A percentile compares a stretch with the other conserved stretches of the same genome.
These are phyloP conservation scores for Morphnarchus princeps DNA, from an alignment of 2,113 vertebrate species.

Conservation along the genomic window DNA sequence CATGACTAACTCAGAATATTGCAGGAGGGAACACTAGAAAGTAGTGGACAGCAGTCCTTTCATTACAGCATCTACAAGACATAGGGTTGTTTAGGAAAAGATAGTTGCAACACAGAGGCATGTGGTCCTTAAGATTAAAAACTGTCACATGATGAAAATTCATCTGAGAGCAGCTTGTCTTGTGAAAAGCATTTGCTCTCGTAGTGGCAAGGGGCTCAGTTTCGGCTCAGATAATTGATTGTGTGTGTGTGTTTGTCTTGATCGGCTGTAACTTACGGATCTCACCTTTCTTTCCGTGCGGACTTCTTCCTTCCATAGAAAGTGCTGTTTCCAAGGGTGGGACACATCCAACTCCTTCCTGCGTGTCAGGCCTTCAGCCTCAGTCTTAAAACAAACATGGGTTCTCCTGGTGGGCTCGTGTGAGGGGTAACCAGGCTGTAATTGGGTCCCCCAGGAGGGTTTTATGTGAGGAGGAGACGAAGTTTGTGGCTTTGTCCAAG, in stretches of 20 bases:
- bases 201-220: background rate
- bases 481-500: background rate
- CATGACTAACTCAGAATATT: background rate
- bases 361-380: background rate
- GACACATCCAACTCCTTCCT: background rate
- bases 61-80: background rate
- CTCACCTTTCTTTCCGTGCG: background rate
- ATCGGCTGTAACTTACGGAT: background rate
- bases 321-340: background rate
- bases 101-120: background rate
- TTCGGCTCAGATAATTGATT: background rate
- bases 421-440: background rate
- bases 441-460: background rate
- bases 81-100: background rate
- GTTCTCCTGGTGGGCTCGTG: background rate
- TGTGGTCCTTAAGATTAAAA: background rate
- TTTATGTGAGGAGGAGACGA: background rate
- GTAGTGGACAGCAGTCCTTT: background rate
- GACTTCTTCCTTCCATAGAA: background rate
- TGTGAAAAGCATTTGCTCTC: background rate
- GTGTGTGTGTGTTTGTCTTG: background rate
- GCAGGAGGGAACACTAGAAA: background rate
- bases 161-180: background rate
- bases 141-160: background rate
- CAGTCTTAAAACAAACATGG: background rate